Conservation (phyloP, 2,888 invertebrate species). For the Cosmorhoe ocellata region DNA sequence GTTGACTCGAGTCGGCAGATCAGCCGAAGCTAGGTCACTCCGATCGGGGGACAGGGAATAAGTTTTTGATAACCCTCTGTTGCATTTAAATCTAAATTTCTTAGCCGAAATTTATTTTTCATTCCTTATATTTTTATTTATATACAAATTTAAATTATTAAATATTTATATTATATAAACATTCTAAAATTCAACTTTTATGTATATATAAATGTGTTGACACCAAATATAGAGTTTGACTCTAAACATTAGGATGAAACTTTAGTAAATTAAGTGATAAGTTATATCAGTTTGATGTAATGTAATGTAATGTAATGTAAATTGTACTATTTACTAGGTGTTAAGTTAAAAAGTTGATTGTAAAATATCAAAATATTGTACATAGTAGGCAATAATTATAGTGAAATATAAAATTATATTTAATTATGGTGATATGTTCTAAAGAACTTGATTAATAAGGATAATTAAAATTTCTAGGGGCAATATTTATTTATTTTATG, state of each 20-base stretch:
- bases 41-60: too few species aligned
- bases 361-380: constrained; percentile 19
- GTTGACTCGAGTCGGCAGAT: too few species aligned
- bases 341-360: constrained; percentile 4
- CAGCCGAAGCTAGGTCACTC: too few species aligned
- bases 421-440: background rate
- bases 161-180: background rate
- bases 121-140: constrained; percentile 23
- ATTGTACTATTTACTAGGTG: constrained; percentile 11
- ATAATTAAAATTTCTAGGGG: too few species aligned
- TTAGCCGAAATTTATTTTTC: constrained; percentile 18
- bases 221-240: constrained; percentile 35
- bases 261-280: constrained; percentile 19
- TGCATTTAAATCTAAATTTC: constrained; percentile 32
- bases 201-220: constrained; percentile 25
- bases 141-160: constrained; percentile 4
- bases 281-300: constrained; percentile 27
- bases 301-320: constrained; percentile 7
- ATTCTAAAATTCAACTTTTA: background rate
- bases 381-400: too few species aligned
- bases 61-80: background rate
- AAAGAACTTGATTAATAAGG: too few species aligned
- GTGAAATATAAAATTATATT: background rate
- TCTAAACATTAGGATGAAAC: constrained; percentile 25
- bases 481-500: too few species aligned